Evolutionary conservation across 1,140 invertebrate species (phyloP).

Genomic region (Drosophila oshimai): DNA sequence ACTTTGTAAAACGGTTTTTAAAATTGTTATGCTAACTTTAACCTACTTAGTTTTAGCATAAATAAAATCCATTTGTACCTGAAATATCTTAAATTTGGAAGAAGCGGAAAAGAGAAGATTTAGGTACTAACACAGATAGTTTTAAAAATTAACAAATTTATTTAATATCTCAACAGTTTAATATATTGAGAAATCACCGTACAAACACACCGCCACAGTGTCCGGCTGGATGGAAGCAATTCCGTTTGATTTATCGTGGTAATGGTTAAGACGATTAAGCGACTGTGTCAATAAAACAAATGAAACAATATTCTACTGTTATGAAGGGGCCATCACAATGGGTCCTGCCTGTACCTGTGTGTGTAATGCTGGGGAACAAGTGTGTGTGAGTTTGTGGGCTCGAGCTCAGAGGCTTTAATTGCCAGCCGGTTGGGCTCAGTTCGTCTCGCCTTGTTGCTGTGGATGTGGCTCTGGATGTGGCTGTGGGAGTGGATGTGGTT

Average conservation of each 20-base stretch:
- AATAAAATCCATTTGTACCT: too few relatives aligned
- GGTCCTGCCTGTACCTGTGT: conserved; percentile 8
- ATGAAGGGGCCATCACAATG: conserved; percentile 11
- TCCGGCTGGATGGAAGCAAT: conserved; percentile 9
- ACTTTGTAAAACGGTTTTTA: too few relatives aligned
- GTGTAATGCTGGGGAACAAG: not conserved
- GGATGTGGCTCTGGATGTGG: conserved; percentile 14
- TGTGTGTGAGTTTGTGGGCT: not conserved
- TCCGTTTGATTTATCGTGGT: conserved; percentile 33
- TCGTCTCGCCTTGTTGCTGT: conserved; percentile 23
- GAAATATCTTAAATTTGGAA: too few relatives aligned
- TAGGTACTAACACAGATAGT: too few relatives aligned
- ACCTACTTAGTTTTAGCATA: too few relatives aligned
- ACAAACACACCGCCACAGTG: not conserved
- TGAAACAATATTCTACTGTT: conserved; percentile 16
- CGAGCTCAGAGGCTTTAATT: conserved; percentile 58
- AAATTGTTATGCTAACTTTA: too few relatives aligned
- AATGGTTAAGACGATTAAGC: conserved; percentile 20
- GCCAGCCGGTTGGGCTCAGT: conserved; percentile 42
- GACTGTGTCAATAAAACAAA: not conserved
- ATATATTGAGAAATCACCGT: conserved; percentile 5
- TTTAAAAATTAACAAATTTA: too few relatives aligned
- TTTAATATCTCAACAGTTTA: too few relatives aligned
- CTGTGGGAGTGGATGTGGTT: conserved; percentile 37
- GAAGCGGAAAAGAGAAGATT: too few relatives aligned